phyloP scores from a whole-genome alignment of 2,888 invertebrate species.

The Hymenopus coronatus region DNA sequence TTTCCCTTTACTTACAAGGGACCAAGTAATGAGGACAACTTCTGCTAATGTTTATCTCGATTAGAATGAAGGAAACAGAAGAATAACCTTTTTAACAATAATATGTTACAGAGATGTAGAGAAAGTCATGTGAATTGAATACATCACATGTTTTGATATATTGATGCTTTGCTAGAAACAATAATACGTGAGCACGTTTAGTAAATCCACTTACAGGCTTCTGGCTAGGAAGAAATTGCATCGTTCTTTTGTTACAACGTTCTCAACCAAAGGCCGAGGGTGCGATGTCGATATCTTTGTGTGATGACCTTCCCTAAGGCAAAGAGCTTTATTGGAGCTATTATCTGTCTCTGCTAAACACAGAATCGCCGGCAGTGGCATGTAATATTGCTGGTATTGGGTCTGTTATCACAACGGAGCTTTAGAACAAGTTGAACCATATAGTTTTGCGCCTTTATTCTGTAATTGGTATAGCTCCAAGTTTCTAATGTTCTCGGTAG shows the following conservation, averaged over 20 bases:
- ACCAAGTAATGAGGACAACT: no score
- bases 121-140: no score
- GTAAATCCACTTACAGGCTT: not conserved
- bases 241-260: not conserved
- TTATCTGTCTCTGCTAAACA: not conserved
- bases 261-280: not conserved
- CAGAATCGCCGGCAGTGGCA: not conserved
- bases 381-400: not conserved
- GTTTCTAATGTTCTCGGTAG: no score
- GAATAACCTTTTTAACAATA: no score
- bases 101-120: no score
- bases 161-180: not conserved
- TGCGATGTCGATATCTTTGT: not conserved
- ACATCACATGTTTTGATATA: no score
- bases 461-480: no score
- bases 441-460: no score
- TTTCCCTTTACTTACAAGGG: no score
- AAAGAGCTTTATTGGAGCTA: not conserved
- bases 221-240: not conserved
- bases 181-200: not conserved
- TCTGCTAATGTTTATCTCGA: no score
- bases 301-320: not conserved
- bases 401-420: not conserved
- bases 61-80: no score
- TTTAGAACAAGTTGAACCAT: no score